Percentiles rank a stretch among this genome's conserved stretches.
These are phyloP conservation scores for Neopelma chrysocephalum DNA, from an alignment of 2,797 vertebrate genomes.

Conservation along the genomic window DNA sequence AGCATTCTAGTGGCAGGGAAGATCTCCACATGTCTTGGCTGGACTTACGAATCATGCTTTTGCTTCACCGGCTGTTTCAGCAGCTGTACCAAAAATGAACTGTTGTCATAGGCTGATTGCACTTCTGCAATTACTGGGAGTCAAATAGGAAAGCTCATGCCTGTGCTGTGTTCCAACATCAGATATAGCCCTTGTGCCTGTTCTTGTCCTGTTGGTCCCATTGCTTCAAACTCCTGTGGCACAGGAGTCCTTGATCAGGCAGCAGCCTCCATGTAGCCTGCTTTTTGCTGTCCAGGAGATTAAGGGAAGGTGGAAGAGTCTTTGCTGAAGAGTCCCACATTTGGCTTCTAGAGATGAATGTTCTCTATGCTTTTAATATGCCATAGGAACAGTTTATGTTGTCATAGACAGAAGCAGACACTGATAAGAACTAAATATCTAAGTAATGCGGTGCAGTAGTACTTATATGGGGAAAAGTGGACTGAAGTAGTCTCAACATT, in stretches of 20 bases:
- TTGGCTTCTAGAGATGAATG: not conserved
- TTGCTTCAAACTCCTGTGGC: not conserved
- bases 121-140: not conserved
- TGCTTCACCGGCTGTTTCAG: not conserved
- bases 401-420: not conserved
- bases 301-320: not conserved
- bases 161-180: not conserved
- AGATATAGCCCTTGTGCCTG: not conserved
- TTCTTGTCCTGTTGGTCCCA: not conserved
- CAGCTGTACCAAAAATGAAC: not conserved
- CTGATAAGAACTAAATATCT: not conserved
- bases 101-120: not conserved
- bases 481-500: not conserved
- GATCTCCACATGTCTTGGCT: rapidly evolving
- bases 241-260: not conserved
- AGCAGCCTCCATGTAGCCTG: not conserved
- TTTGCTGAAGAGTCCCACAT: not conserved
- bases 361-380: not conserved
- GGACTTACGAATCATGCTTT: not conserved
- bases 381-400: not conserved
- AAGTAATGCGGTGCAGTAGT: not conserved
- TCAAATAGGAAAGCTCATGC: not conserved
- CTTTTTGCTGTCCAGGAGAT: not conserved
- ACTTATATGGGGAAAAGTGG: not conserved
- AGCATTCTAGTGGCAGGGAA: not conserved